Evolutionary conservation across 2,888 invertebrate species (phyloP), one percentile per base, ranked within the genome.

Genomic region (Abscondita cerata): DNA sequence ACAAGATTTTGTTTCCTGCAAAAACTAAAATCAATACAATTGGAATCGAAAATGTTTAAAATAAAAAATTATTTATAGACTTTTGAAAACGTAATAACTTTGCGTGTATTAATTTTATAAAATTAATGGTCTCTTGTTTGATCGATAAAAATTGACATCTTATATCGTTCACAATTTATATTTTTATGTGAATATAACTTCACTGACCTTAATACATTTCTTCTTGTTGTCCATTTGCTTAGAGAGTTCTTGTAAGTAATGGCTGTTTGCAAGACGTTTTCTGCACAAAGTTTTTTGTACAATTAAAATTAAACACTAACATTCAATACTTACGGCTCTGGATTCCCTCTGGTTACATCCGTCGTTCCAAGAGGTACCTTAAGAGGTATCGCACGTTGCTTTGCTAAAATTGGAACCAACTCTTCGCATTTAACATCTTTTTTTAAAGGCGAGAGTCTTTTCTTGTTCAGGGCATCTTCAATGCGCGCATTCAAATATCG

Each of bases 331-430:
- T 80, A 82, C 77, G 81, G 79, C 76, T 78, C 79, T 67, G 81
- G 80, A 76, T 80, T 80, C 75, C 77, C 81, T 68, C 82, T 83
- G 1, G 85, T 85, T 33, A 85, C 81, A 72, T 85, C 85, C 16
- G 85, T 85, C 60, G 83, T 83, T 52, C 81, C 83, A 63, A 87
- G 78, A 65, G 83, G 83, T 66, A 84, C 83, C 67, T 84, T 84
- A 2, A 83, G 79, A 50, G 83, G 81, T 51, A 83, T 81, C 54
- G 84, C 83, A 61, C 89, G 82, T 69, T 89, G 84, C 65, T 88
- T 85, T 16, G 91, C 89, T 66, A 93, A 79, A 51, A 93, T 80
- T 1, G 92, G 90, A 56, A 92, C 92, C 73, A 93, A 81, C 79
- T 92, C 92, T 51, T 90, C 85, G 16, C 91, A 92, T 15, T 88